Evolutionary conservation across 2,797 vertebrate genomes (phyloP), one percentile per base, ranked within the genome.

Genomic region (Pangasius larnaudii): DNA sequence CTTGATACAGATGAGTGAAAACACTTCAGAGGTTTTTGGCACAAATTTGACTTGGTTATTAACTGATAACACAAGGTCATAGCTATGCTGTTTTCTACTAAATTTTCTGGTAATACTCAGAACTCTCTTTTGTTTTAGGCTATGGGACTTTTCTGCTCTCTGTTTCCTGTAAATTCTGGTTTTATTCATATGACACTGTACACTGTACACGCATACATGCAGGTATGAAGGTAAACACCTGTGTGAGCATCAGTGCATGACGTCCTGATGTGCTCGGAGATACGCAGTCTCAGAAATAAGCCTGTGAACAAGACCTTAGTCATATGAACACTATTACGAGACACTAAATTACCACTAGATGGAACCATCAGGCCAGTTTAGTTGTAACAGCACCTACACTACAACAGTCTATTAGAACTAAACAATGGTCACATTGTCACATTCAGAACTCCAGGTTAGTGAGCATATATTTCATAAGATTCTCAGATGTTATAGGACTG

Each of bases 311-410:
- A 82, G 36, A 1, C 3, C 58, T 36, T 59, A 81, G 30, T 59
- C 10, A 46, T n/a, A n/a, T 61, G 27, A 30, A 3, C 27, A 33
- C 63, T 30, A 7, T 51, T 36, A 59, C 24, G 11, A 83, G 30
- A 74, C 69, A 83, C 30, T 16, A 42, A 4, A 51, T 74, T 18
- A 67, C 86, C 81, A 84, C 42, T 84, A 84, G 86, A 88, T 84
- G 86, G 81, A 46, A 8, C 77, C 24, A 30, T 56, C 2, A 53
- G 27, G 9, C 33, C 22, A 27, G 33, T 59, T 59, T 16, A 30
- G 27, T 14, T 74, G 9, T 74, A 13, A 74, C 10, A 74, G 46
- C 10, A 1, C 5, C 5, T n/a, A 27, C 5, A 51, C 19, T 42
- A 74, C 18, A 8, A 74, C 36, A 74, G 9, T 22, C 39, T 24